These are phyloP conservation scores for Theristicus caerulescens DNA, from an alignment of 2,113 vertebrate species.

Conservation along the genomic window DNA sequence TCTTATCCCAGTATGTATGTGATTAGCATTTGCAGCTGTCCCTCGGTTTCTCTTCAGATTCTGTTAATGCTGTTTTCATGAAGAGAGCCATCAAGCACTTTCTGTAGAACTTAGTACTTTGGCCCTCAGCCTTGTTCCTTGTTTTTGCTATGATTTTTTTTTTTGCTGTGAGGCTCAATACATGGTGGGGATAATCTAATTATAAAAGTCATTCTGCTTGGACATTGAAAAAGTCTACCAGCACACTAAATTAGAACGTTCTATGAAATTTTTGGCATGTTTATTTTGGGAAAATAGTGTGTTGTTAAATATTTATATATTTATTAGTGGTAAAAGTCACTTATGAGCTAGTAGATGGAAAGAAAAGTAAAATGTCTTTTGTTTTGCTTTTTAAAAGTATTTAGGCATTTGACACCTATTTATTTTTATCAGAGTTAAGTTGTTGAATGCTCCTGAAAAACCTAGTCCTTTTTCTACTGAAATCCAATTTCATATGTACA, in stretches of 20 bases:
- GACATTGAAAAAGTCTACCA: not conserved
- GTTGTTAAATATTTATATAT: not conserved
- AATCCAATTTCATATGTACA: not conserved
- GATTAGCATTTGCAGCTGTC: not conserved
- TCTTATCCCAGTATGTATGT: not conserved
- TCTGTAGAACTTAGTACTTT: not conserved
- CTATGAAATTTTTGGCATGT: not conserved
- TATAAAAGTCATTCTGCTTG: not conserved
- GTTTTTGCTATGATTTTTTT: not conserved
- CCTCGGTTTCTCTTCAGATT: not conserved
- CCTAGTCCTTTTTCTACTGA: not conserved
- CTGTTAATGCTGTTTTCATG: not conserved
- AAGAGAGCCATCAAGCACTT: not conserved
- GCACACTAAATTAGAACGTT: not conserved
- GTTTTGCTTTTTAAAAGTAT: not conserved
- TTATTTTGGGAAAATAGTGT: not conserved
- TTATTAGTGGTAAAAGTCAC: not conserved
- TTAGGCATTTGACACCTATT: not conserved
- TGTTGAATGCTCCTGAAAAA: not conserved
- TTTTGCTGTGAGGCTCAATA: not conserved
- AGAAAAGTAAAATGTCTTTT: not conserved
- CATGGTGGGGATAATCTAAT: not conserved
- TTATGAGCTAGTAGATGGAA: not conserved
- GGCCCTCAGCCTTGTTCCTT: not conserved
- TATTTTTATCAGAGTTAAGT: not conserved